Evolutionary conservation across 2,888 invertebrate species (phyloP), one percentile per base, ranked within the genome.

Genomic region (Pollenia angustigena): DNA sequence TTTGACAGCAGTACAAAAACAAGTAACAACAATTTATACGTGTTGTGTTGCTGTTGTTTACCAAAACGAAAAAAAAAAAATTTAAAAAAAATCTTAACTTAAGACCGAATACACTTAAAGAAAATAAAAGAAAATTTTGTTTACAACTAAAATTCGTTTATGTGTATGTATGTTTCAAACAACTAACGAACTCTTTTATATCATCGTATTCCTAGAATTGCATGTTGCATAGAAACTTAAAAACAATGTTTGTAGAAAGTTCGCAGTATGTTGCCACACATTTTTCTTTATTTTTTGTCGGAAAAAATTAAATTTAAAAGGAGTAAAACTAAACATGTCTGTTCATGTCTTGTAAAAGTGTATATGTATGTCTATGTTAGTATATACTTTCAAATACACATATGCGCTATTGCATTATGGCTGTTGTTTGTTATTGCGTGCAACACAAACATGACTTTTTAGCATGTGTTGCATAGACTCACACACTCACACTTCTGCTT

Each of bases 381-480:
- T n/a, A 42, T 42, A 69, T n/a, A 11, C 12, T 16, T 16, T 16
- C 16, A 12, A 14, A 66, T 14, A 48, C 11, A 12, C 12, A 66
- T 10, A 48, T 66, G 48, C 18, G 14, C 32, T 32, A 32, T 32
- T 32, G 6, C 7, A n/a, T 32, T 69, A 40, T 78, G 9, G 69
- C 52, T 84, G 69, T 74, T 68, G 52, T 81, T 48, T 54, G 56
- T 44, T 71, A 66, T 71, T 83, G 86, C 83, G 69, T 86, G 86
- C 75, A 40, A 71, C 71, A 56, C 64, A 52, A 72, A 86, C 83
- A 75, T 86, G 86, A 80, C 86, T 83, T 86, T 71, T 42, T 66
- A 83, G 56, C 83, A 81, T 76, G 69, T 87, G 83, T 87, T 81
- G 58, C 64, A 58, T 54, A 16, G 18, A 50, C 58, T 44, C 8